Conservation (phyloP, 1,140 invertebrate species). For the Dreissena polymorpha region DNA sequence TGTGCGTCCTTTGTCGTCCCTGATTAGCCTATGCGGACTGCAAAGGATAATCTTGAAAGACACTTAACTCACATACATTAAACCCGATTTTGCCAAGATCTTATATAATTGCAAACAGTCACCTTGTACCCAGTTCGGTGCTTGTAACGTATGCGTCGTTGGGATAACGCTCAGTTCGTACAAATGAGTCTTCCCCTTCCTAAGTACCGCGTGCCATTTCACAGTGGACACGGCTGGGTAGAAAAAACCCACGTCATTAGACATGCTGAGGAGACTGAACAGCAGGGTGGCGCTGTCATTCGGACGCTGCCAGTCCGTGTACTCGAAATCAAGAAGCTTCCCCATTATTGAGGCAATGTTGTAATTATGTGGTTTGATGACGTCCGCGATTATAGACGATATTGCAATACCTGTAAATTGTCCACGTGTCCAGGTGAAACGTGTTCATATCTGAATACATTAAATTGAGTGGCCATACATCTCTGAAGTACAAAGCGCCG, state of each 20-base stretch:
- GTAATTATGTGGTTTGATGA: not conserved
- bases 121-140: slow-evolving; percentile 17
- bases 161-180: slow-evolving; percentile 13
- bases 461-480: not conserved
- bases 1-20: too few species aligned
- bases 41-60: too few species aligned
- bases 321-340: not conserved
- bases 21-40: too few species aligned
- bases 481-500: slow-evolving; percentile 9
- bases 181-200: not conserved
- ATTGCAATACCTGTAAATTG: slow-evolving; percentile 21
- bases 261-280: not conserved
- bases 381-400: not conserved
- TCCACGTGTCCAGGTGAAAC: not conserved
- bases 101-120: not conserved
- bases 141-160: not conserved
- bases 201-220: not conserved
- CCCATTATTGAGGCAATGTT: not conserved
- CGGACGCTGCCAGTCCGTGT: slow-evolving; percentile 24
- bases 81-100: not conserved
- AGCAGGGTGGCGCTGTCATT: not conserved
- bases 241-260: slow-evolving; percentile 13
- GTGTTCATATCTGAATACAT: slow-evolving; percentile 12
- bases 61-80: too few species aligned
- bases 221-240: not conserved